Evolutionary conservation across 23 tunicate species (phyloP).

Genomic region (Clavelina lepadiformis): DNA sequence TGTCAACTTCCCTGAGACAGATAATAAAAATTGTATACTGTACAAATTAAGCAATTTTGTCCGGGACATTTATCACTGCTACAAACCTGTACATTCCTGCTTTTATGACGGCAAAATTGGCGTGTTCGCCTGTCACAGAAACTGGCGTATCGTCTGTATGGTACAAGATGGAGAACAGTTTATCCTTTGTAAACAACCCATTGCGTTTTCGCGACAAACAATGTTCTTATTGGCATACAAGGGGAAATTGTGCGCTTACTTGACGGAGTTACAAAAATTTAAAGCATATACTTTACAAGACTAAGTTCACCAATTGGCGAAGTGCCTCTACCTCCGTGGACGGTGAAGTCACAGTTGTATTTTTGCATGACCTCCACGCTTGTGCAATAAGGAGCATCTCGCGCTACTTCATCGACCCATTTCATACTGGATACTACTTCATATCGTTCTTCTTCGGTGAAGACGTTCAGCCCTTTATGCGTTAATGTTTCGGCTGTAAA

Average conservation of each 20-base stretch:
- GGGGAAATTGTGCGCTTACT: too few relatives aligned
- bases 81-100: slow-evolving; percentile 48
- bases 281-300: too few relatives aligned
- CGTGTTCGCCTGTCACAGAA: slow-evolving; percentile 64
- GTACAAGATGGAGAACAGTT: too few relatives aligned
- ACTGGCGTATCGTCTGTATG: slow-evolving; percentile 53
- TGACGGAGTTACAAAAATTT: too few relatives aligned
- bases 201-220: too few relatives aligned
- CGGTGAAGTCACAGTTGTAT: slow-evolving; percentile 76
- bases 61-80: too few relatives aligned
- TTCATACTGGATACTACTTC: slow-evolving; percentile 60
- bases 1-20: slow-evolving; percentile 48
- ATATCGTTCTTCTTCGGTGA: slow-evolving; percentile 61
- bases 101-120: slow-evolving; percentile 53
- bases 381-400: slow-evolving; percentile 70
- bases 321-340: slow-evolving; percentile 72
- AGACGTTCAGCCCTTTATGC: slow-evolving; percentile 85
- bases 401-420: slow-evolving; percentile 85
- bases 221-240: too few relatives aligned
- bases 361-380: slow-evolving; percentile 48
- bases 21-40: too few relatives aligned
- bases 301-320: too few relatives aligned
- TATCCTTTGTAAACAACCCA: too few relatives aligned
- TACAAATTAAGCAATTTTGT: too few relatives aligned
- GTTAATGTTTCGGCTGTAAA: slow-evolving; percentile 49